phyloP scores from a whole-genome alignment of 2,797 vertebrate species.

The Peromyscus eremicus region DNA sequence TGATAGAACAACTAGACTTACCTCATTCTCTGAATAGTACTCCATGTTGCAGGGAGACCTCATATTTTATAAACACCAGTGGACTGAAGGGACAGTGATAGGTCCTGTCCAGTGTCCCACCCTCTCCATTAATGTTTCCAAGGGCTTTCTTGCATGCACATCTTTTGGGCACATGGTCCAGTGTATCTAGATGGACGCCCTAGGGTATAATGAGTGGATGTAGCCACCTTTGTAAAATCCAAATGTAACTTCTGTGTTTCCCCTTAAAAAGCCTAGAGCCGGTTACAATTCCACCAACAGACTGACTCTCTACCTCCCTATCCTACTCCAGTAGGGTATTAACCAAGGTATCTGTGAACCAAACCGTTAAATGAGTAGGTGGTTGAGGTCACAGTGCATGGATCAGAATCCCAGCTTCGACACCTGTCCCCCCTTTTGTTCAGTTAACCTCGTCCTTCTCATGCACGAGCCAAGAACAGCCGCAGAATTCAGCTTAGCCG shows the following conservation, averaged over 20 bases:
- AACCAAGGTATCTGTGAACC: not conserved
- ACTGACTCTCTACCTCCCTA: not conserved
- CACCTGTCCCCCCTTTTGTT: not conserved
- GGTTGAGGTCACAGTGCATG: not conserved
- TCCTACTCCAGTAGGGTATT: not conserved
- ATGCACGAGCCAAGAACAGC: not conserved
- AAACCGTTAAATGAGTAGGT: not conserved
- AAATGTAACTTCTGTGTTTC: constrained; percentile 12
- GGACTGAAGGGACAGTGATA: not conserved
- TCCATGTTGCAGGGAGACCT: not conserved
- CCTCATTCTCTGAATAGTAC: not conserved
- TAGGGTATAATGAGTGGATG: not conserved
- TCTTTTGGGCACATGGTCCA: not conserved
- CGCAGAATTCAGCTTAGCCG: not conserved
- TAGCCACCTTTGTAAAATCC: not conserved
- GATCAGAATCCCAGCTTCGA: not conserved
- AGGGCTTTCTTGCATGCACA: not conserved
- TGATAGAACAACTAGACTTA: not conserved
- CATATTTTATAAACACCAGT: not conserved
- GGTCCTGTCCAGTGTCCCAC: not conserved
- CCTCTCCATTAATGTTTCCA: not conserved
- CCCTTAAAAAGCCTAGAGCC: not conserved
- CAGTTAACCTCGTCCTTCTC: not conserved
- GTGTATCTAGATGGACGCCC: not conserved
- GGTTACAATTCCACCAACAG: not conserved